Conservation (phyloP, 2,113 vertebrate genomes). For the Oryzias javanicus region DNA sequence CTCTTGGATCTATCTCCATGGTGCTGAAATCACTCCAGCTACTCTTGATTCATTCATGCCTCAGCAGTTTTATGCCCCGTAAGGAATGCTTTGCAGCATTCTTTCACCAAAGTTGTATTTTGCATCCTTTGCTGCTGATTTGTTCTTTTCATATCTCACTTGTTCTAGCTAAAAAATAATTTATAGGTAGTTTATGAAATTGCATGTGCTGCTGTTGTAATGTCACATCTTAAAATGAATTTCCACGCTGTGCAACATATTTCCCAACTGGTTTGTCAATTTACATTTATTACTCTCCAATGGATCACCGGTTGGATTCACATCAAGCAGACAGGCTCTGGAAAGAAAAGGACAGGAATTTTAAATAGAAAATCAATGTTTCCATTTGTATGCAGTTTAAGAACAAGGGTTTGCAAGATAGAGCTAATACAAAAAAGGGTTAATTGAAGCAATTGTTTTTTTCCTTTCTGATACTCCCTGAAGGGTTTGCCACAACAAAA, state of each 20-base stretch:
- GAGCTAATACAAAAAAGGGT: too few relatives aligned
- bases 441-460: too few relatives aligned
- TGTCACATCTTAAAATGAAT: conserved; percentile 15
- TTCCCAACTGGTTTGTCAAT: conserved; percentile 23
- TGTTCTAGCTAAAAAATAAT: conserved; percentile 26
- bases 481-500: too few relatives aligned
- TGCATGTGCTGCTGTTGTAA: conserved; percentile 32
- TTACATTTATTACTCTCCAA: conserved; percentile 22
- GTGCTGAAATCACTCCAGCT: background rate
- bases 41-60: too few relatives aligned
- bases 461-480: too few relatives aligned
- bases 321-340: conserved; percentile 6
- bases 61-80: too few relatives aligned
- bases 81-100: too few relatives aligned
- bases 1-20: background rate
- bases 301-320: conserved; percentile 1
- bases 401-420: too few relatives aligned
- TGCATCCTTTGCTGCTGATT: too few relatives aligned
- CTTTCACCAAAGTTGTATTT: too few relatives aligned
- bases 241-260: conserved; percentile 9
- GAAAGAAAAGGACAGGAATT: background rate
- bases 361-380: conserved; percentile 10
- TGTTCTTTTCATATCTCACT: conserved; percentile 7
- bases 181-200: conserved; percentile 22
- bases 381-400: conserved; percentile 7